Evolutionary conservation across 2,888 invertebrate species (phyloP).

Genomic region (Platycnemis pennipes): DNA sequence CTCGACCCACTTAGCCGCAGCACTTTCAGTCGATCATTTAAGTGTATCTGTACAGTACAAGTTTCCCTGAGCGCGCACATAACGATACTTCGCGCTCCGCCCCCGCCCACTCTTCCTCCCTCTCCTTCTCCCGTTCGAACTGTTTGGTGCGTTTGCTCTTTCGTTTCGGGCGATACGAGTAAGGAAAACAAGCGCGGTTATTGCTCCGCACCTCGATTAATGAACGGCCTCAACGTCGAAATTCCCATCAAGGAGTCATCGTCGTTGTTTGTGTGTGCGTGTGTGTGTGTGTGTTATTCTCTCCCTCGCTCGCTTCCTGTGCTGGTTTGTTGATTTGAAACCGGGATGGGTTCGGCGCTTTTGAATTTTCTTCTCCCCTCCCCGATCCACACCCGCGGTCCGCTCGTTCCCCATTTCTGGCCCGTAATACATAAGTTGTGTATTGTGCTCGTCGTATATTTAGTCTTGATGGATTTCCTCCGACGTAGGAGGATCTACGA

Average conservation of each 20-base stretch:
- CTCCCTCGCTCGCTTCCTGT: not conserved
- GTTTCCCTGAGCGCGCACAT: no score
- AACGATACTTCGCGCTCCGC: no score
- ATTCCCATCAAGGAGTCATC: constrained; percentile 13
- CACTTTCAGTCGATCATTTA: no score
- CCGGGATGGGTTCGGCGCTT: not conserved
- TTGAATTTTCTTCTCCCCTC: not conserved
- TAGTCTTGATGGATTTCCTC: constrained; percentile 25
- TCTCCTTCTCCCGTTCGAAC: not conserved
- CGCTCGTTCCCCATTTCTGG: no score
- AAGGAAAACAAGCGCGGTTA: not conserved
- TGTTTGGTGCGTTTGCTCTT: not conserved
- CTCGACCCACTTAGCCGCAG: no score
- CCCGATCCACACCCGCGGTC: no score
- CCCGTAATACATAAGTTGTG: constrained; percentile 25
- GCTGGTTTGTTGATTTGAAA: not conserved
- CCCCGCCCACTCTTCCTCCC: no score
- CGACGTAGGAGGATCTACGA: not conserved
- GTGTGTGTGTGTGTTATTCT: not conserved
- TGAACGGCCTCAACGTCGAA: not conserved
- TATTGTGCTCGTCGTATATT: not conserved
- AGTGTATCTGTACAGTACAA: no score
- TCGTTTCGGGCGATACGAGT: not conserved
- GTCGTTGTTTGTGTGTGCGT: not conserved
- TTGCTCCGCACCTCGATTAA: not conserved